Percentiles rank a stretch among this genome's conserved stretches.
Evolutionary conservation across 2,888 invertebrate species (phyloP).

Genomic region (Mallateleia sp.): DNA sequence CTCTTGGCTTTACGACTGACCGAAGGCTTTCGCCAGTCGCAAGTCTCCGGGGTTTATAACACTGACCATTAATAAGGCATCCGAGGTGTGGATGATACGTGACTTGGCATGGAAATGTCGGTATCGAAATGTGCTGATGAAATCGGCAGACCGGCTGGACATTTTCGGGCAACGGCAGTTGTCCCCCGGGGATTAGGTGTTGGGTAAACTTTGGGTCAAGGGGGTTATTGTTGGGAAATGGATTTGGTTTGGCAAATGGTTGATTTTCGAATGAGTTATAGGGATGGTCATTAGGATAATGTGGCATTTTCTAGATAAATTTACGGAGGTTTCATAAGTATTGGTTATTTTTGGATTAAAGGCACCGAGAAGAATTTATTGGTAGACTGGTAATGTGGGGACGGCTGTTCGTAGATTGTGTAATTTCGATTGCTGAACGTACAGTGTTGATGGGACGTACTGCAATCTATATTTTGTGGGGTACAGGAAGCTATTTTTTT

Average conservation of each 20-base stretch:
- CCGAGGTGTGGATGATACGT: slow-evolving; percentile 48
- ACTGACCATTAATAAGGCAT: slow-evolving; percentile 46
- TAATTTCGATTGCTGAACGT: no score
- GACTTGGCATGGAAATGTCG: slow-evolving; percentile 48
- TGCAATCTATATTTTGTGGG: no score
- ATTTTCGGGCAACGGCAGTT: background rate
- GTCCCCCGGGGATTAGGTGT: background rate
- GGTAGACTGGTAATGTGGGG: no score
- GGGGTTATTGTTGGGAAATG: background rate
- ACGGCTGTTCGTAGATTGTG: no score
- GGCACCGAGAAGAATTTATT: no score
- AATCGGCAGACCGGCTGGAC: background rate
- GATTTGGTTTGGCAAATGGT: background rate
- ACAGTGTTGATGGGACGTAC: no score
- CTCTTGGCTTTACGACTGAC: slow-evolving; percentile 36
- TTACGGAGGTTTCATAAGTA: no score
- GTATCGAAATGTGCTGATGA: slow-evolving; percentile 43
- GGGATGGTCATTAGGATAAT: background rate
- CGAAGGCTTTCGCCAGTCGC: slow-evolving; percentile 22
- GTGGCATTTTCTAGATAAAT: background rate
- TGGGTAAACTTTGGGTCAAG: background rate
- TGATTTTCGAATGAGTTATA: background rate
- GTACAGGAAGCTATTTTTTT: no score
- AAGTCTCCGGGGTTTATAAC: slow-evolving; percentile 22
- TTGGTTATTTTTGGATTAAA: no score